Evolutionary conservation across 2,888 invertebrate genomes (phyloP).

Genomic region (Ashinkailepas kermadecensis): DNA sequence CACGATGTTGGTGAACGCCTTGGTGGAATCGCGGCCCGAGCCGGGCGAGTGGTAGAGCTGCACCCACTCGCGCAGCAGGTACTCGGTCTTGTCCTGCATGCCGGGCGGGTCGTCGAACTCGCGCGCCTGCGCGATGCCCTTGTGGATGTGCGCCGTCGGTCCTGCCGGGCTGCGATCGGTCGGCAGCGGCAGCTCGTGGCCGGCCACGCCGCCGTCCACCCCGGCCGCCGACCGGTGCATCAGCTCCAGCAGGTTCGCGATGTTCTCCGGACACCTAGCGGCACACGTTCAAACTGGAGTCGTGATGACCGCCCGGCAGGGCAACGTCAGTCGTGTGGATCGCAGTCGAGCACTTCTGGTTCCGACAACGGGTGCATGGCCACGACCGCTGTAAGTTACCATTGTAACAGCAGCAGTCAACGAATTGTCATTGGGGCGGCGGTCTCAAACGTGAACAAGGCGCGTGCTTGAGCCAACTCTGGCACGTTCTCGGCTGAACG

Average conservation of each 20-base stretch:
- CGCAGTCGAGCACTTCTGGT: no score
- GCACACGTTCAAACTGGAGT: background rate
- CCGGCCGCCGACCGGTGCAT: constrained; percentile 19
- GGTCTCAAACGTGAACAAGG: no score
- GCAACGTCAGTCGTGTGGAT: no score
- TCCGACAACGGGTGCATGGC: no score
- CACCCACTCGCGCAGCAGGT: constrained; percentile 88
- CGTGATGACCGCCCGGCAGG: no score
- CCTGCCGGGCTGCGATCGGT: constrained; percentile 39
- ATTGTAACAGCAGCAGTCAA: no score
- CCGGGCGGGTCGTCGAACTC: constrained; percentile 91
- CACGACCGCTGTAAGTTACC: no score
- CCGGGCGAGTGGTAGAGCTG: constrained; percentile 70
- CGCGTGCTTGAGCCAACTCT: no score
- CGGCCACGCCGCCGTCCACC: constrained; percentile 15
- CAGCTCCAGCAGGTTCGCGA: constrained; percentile 6
- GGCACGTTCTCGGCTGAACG: no score
- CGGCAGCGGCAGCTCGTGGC: constrained; percentile 6
- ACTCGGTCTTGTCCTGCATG: constrained; percentile 89
- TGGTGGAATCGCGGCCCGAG: constrained; percentile 72
- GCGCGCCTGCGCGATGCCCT: constrained; percentile 76
- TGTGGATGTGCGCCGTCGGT: constrained; percentile 82
- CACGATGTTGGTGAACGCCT: constrained; percentile 88
- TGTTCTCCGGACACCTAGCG: constrained; percentile 28
- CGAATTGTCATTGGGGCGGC: no score